A percentile compares a stretch with the other conserved stretches of the same genome.
Conservation (phyloP, 2,113 vertebrate species). For the Machaerirhynchus nigripectus region DNA sequence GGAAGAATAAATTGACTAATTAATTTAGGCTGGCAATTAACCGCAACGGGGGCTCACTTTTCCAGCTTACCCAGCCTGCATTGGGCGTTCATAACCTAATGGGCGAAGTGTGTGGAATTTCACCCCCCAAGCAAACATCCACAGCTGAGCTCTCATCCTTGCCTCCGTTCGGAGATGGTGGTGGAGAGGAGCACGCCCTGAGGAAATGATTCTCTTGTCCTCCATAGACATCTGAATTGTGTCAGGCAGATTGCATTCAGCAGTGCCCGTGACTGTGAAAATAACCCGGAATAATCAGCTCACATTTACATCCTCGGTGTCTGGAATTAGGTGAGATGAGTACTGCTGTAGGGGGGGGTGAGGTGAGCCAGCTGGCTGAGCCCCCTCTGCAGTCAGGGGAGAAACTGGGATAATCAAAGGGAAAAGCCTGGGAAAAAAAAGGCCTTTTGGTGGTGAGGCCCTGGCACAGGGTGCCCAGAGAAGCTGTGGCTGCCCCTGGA, state of each 20-base stretch:
- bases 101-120: neutral
- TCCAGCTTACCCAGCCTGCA: neutral
- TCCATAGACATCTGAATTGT: neutral
- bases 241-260: neutral
- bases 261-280: neutral
- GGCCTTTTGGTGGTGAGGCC: accelerated
- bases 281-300: neutral
- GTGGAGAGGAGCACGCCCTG: neutral
- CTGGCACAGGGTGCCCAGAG: neutral
- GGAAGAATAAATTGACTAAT: neutral
- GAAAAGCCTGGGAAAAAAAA: neutral
- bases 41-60: neutral
- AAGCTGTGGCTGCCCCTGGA: neutral
- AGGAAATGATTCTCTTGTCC: neutral
- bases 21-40: neutral
- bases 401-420: neutral
- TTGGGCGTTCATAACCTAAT: neutral
- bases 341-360: neutral
- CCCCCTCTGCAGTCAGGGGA: neutral
- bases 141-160: neutral
- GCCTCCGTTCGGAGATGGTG: neutral
- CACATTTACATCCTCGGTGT: neutral
- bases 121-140: neutral
- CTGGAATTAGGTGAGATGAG: neutral
- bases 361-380: neutral